Percentiles rank a stretch among this genome's conserved stretches.
Conservation (phyloP, 2,888 invertebrate species). For the Hesperia comma region DNA sequence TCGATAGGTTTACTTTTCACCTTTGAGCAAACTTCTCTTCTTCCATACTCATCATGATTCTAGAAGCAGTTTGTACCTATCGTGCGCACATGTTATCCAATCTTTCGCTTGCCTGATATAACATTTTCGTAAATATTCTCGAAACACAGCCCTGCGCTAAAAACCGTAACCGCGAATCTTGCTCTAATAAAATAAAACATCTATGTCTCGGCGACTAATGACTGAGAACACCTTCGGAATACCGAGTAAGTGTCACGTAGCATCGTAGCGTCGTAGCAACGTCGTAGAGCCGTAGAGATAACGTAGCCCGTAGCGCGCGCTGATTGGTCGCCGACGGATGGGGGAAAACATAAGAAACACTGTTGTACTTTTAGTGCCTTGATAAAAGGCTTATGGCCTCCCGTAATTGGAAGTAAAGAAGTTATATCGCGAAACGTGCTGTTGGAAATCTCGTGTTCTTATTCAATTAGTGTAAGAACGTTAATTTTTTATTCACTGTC, state of each 20-base stretch:
- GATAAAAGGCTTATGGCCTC: constrained; percentile 34
- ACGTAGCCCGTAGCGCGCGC: constrained; percentile 36
- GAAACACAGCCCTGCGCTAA: constrained; percentile 16
- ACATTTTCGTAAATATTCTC: background rate
- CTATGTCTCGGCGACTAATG: constrained; percentile 73
- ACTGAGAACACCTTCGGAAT: constrained; percentile 81
- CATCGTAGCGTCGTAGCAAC: constrained; percentile 27
- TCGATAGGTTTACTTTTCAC: too few relatives aligned
- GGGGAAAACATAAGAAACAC: constrained; percentile 33
- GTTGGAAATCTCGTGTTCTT: constrained; percentile 1
- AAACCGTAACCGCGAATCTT: constrained; percentile 62
- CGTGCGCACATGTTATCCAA: too few relatives aligned
- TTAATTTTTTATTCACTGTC: too few relatives aligned
- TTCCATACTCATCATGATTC: too few relatives aligned
- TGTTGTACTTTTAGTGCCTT: constrained; percentile 25
- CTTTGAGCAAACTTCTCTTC: too few relatives aligned
- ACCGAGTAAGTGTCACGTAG: constrained; percentile 47
- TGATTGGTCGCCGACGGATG: constrained; percentile 33
- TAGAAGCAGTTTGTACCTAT: too few relatives aligned
- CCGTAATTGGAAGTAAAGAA: constrained; percentile 27
- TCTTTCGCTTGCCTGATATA: background rate
- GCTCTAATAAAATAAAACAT: constrained; percentile 80
- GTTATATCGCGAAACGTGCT: constrained; percentile 22
- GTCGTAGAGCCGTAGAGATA: constrained; percentile 31
- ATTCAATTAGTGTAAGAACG: too few relatives aligned